These are phyloP conservation scores for Pelecanus crispus DNA, from an alignment of 2,113 vertebrate genomes.

Conservation along the genomic window DNA sequence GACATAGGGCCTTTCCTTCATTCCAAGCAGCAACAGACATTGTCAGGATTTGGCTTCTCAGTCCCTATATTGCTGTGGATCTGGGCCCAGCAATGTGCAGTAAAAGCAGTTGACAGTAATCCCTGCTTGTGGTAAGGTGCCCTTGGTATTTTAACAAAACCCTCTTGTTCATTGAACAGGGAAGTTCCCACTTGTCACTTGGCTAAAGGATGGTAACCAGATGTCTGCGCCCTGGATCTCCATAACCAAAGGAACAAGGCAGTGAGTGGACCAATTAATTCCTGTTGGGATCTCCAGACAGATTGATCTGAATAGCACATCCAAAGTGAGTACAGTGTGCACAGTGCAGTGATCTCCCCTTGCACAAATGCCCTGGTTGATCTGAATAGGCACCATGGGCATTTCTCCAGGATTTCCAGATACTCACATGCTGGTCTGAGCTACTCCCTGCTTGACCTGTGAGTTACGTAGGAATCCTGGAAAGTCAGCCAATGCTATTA, in stretches of 20 bases:
- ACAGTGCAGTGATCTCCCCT: background rate
- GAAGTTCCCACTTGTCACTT: background rate
- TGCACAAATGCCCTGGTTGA: rapidly evolving
- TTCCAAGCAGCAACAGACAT: background rate
- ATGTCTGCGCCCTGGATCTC: background rate
- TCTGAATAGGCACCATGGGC: background rate
- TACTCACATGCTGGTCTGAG: background rate
- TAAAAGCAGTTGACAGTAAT: background rate
- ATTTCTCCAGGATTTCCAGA: background rate
- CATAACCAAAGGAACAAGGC: background rate
- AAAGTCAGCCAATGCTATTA: background rate
- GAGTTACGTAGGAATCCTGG: background rate
- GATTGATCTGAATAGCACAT: no score
- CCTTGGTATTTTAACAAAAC: background rate
- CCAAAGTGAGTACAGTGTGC: background rate
- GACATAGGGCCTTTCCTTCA: background rate
- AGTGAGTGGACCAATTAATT: background rate
- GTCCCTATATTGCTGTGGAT: background rate
- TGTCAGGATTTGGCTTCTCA: background rate
- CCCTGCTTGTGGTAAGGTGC: background rate
- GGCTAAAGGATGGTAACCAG: background rate
- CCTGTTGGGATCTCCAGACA: background rate
- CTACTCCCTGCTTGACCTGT: background rate
- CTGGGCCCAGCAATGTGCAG: background rate
- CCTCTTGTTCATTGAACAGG: background rate